A percentile compares a stretch with the other conserved stretches of the same genome.
These are phyloP conservation scores for Epicampocera succincta DNA, from an alignment of 2,888 invertebrate species.

Conservation along the genomic window DNA sequence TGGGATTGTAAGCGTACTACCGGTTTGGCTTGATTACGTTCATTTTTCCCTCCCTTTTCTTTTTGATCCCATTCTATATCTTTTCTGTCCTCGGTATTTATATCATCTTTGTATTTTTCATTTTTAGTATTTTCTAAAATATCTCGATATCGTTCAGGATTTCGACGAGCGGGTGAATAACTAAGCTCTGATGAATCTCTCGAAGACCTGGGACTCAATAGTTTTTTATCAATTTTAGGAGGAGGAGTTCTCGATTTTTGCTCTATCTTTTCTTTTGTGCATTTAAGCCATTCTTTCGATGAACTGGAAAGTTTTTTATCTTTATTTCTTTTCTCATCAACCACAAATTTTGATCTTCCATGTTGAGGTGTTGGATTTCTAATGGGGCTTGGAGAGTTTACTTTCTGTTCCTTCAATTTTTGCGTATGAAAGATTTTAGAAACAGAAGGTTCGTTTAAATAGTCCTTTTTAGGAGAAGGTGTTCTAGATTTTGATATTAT, in stretches of 20 bases:
- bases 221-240: conserved; percentile 44
- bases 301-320: conserved; percentile 22
- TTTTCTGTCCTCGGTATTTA: conserved; percentile 33
- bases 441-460: conserved; percentile 2
- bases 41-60: conserved; percentile 63
- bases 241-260: conserved; percentile 29
- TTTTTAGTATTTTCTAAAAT: conserved; percentile 82
- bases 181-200: conserved; percentile 83
- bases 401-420: conserved; percentile 29
- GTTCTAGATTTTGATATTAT: conserved; percentile 58
- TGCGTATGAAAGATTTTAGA: background rate
- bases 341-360: conserved; percentile 12
- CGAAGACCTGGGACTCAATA: conserved; percentile 72
- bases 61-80: conserved; percentile 57
- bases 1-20: conserved; percentile 85
- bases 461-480: conserved; percentile 70
- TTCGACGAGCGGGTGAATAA: conserved; percentile 86
- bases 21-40: conserved; percentile 77
- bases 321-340: conserved; percentile 18
- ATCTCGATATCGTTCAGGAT: conserved; percentile 87
- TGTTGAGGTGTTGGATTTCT: conserved; percentile 23
- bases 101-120: conserved; percentile 34
- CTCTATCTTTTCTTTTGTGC: conserved; percentile 37
- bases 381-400: conserved; percentile 43
- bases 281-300: conserved; percentile 26